Evolutionary conservation across 2,797 vertebrate species (phyloP), one percentile per base, ranked within the genome.

Genomic region (Buphagus erythrorhynchus): DNA sequence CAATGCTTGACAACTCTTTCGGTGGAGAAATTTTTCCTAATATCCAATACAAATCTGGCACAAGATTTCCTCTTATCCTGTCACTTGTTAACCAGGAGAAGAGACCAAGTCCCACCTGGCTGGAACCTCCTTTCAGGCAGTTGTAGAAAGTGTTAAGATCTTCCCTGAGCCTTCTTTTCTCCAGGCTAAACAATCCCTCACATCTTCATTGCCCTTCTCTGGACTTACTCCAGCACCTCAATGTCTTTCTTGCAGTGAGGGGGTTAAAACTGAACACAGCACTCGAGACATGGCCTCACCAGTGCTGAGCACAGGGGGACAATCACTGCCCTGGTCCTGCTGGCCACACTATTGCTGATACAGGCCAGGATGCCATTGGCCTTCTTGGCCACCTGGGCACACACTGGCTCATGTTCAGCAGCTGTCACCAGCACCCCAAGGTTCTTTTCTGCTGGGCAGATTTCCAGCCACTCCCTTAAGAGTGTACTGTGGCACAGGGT

Each of bases 271-370:
- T 65, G 36, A 3, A 4, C n/a, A 10, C 16, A 63, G 36, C 3
- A 43, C 5, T 33, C 0, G 2, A 52, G 25, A 5, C 8, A 10
- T 1, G 2, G 2, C 22, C 10, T 69, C 43, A 5, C 11, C 57
- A 57, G 24, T 33, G 42, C 63, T 1, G 1, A 18, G 31, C 0
- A 28, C 26, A 67, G 13, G 10, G 29, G 26, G 8, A 20, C 6
- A 51, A 3, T 33, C 13, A 0, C 19, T 43, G n/a, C 2, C 28
- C 19, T 38, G 17, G 0, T 19, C 20, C 51, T 89, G n/a, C 36
- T 63, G n/a, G 12, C 36, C 63, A 19, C 15, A 8, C 28, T 1
- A 2, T 5, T 55, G 16, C 48, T 75, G 26, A 10, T 0, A 3
- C 19, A 51, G 11, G 20, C 29, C 76, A 73, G 38, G 29, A 1